Evolutionary conservation across 2,888 invertebrate species (phyloP), one percentile per base, ranked within the genome.

Genomic region (Timema cristinae): DNA sequence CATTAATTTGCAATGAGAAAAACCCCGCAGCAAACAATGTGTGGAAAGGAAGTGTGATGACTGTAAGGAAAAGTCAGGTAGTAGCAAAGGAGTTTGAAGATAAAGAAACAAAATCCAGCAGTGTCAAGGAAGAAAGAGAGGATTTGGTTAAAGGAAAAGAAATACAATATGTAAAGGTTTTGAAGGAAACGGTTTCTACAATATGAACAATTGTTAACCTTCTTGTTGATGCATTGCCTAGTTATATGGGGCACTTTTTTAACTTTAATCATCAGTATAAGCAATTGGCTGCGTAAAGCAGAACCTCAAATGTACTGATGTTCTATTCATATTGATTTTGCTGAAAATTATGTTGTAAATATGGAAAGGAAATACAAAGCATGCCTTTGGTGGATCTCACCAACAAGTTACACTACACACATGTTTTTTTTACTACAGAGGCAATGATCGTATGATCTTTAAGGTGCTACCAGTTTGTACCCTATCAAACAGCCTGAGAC

Each of bases 271-370:
- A 63, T 16, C 32, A 32, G 32, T 32, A 32, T 32, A 32, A 32
- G 32, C 32, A 32, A 63, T 63, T 63, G 63, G 7, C 16, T 7
- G 4, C 63, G 6, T 63, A 13, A 63, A 63, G 63, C 32, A 63
- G 16, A 63, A 63, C 13, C 63, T 63, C 63, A 59, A 63, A 63
- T 63, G 16, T 63, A 63, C 8, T 32, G 63, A 15, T 63, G 13
- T 63, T 63, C 63, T 63, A 63, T 63, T 4, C 63, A 63, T 10
- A 13, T 63, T 63, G 63, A 63, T 63, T 63, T 63, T 63, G 63
- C 32, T 32, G 63, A 9, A 15, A 63, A 63, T 63, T 63, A 5
- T 63, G 16, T 63, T 16, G 63, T 48, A 63, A 15, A 16, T 63
- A 63, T 16, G 63, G 63, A 10, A 54, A 54, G 11, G 11, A 13